phyloP scores from a whole-genome alignment of 2,888 invertebrate genomes.

The Stenoptilia bipunctidactyla region DNA sequence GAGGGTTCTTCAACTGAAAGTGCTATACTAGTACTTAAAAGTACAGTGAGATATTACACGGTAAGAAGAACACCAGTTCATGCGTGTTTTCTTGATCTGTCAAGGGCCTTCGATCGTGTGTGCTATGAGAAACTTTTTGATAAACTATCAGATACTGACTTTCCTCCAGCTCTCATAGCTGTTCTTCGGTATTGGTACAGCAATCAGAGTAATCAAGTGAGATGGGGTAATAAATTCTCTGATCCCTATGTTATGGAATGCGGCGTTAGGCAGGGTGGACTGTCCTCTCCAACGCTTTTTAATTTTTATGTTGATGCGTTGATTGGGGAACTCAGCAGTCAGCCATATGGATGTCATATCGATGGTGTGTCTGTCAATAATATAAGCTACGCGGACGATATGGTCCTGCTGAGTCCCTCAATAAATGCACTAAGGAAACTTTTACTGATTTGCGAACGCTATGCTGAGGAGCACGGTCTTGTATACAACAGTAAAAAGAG shows the following conservation, averaged over 20 bases:
- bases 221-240: background rate
- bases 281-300: constrained; percentile 8
- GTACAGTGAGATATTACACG: constrained; percentile 7
- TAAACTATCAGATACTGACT: background rate
- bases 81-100: constrained; percentile 6
- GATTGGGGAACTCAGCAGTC: constrained; percentile 5
- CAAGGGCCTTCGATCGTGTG: constrained; percentile 8
- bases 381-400: constrained; percentile 5
- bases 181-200: constrained; percentile 3
- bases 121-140: constrained; percentile 6
- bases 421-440: background rate
- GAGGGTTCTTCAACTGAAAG: constrained; percentile 5
- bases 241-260: background rate
- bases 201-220: constrained; percentile 2
- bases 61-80: constrained; percentile 4
- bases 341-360: constrained; percentile 4
- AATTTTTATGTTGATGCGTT: constrained; percentile 6
- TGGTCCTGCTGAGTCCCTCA: constrained; percentile 5
- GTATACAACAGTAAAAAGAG: background rate
- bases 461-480: background rate
- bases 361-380: constrained; percentile 5
- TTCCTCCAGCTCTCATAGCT: background rate
- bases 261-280: constrained; percentile 11
- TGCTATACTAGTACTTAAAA: constrained; percentile 7
- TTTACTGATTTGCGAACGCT: background rate